Evolutionary conservation across 2,888 invertebrate species (phyloP).

Genomic region (Aplocera efformata): DNA sequence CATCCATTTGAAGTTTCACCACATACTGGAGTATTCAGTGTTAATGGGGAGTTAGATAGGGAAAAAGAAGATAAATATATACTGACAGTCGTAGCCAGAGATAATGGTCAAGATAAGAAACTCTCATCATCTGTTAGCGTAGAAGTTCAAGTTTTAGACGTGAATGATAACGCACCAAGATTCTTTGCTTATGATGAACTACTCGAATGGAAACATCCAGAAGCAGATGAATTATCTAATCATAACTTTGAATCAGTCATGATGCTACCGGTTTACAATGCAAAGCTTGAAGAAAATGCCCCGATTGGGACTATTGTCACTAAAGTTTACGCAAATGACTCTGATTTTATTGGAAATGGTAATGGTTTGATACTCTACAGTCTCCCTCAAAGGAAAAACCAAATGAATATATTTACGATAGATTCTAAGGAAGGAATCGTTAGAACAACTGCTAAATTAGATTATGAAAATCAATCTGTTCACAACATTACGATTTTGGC

Average conservation of each 20-base stretch:
- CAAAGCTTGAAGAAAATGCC: conserved; percentile 86
- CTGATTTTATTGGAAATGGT: conserved; percentile 92
- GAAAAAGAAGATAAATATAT: conserved; percentile 86
- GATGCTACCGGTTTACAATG: conserved; percentile 87
- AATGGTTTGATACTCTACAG: conserved; percentile 91
- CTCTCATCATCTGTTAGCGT: conserved; percentile 88
- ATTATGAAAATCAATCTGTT: conserved; percentile 83
- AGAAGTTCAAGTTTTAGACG: conserved; percentile 89
- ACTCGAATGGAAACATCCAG: conserved; percentile 69
- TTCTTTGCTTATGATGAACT: conserved; percentile 89
- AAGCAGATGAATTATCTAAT: conserved; percentile 68
- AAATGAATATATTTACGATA: conserved; percentile 85
- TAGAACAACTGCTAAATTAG: conserved; percentile 86
- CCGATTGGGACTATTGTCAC: conserved; percentile 87
- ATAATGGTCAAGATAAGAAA: conserved; percentile 83
- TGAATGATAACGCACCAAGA: conserved; percentile 90
- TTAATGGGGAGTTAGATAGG: conserved; percentile 88
- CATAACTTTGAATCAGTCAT: conserved; percentile 76
- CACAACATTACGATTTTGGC: conserved; percentile 91
- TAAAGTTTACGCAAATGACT: conserved; percentile 90
- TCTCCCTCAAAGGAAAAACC: conserved; percentile 83
- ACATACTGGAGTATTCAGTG: conserved; percentile 84
- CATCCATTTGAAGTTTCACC: conserved; percentile 87
- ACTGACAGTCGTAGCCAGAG: conserved; percentile 86
- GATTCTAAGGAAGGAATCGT: conserved; percentile 93